These are phyloP conservation scores for Ptilonorhynchus violaceus DNA, from an alignment of 2,113 vertebrate species.

Conservation along the genomic window DNA sequence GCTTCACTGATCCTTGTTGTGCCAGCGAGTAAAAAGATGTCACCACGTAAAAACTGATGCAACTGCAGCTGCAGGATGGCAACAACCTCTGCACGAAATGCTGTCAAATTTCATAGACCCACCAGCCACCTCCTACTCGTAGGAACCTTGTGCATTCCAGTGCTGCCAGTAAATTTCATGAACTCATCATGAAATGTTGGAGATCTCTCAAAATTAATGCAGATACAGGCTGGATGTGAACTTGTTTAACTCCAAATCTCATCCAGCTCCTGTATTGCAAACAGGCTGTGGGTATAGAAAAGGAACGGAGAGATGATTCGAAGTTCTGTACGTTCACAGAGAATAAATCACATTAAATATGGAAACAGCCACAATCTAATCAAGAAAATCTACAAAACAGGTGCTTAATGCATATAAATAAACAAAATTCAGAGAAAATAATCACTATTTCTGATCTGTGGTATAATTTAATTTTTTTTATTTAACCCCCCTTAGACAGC, in stretches of 20 bases:
- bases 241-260: not conserved
- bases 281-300: rapidly evolving
- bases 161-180: not conserved
- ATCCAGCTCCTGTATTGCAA: not conserved
- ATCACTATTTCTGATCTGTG: not conserved
- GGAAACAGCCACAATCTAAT: not conserved
- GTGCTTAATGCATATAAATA: not conserved
- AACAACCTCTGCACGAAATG: not conserved
- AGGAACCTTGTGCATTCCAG: not conserved
- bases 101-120: not conserved
- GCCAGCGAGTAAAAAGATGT: not conserved
- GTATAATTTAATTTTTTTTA: not conserved
- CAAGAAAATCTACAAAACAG: not conserved
- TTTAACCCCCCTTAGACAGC: not conserved
- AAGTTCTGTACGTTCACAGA: not conserved
- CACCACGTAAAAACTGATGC: not conserved
- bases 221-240: not conserved
- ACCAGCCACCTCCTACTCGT: rapidly evolving
- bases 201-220: not conserved
- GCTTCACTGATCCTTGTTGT: not conserved
- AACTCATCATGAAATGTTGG: not conserved
- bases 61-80: not conserved
- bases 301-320: not conserved
- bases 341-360: not conserved
- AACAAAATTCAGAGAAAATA: not conserved